Evolutionary conservation across 2,888 invertebrate genomes (phyloP), one percentile per base, ranked within the genome.

Genomic region (Watsonalla binaria): DNA sequence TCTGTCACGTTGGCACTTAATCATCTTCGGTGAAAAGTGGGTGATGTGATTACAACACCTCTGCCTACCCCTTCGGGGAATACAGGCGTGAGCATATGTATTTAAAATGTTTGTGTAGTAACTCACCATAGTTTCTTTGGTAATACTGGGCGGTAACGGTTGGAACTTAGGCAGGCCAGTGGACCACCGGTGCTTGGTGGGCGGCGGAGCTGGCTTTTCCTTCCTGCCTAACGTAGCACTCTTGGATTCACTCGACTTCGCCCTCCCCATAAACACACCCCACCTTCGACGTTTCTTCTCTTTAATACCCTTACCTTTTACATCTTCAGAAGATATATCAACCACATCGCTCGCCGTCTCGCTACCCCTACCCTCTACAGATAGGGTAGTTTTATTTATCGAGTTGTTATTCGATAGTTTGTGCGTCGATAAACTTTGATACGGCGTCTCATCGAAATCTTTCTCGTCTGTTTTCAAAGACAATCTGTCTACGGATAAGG

Each of bases 61-160:
- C 24, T 24, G 24, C 24, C 24, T 24, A 24, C 24, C 1, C 24
- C 24, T 2, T 24, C 24, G 24, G 24, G 24, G 24, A 24, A 24
- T 24, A 24, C 2, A 24, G 1, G 24, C 24, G n/a, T 24, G 24
- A 2, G 24, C 4, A 24, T 24, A 24, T 24, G 5, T 5, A 42
- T 42, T 42, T 11, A 49, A 6, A 49, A 49, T 35, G 4, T 46
- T 13, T 52, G 45, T 13, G 35, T 14, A 35, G 6, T 14, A 47
- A 81, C 91, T 87, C 70, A 95, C 95, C 94, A 95, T 93, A 61
- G 94, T 94, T 84, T 96, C 96, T 87, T 95, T 95, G 72, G 95
- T 95, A 72, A 95, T 95, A 51, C 94, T 94, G 0, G 95, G 94
- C 34, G 95, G 95, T 55, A 95, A 83, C 5, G 95, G 95, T 74